Conservation (phyloP, 2,888 invertebrate genomes). For the Xylophagus ater region DNA sequence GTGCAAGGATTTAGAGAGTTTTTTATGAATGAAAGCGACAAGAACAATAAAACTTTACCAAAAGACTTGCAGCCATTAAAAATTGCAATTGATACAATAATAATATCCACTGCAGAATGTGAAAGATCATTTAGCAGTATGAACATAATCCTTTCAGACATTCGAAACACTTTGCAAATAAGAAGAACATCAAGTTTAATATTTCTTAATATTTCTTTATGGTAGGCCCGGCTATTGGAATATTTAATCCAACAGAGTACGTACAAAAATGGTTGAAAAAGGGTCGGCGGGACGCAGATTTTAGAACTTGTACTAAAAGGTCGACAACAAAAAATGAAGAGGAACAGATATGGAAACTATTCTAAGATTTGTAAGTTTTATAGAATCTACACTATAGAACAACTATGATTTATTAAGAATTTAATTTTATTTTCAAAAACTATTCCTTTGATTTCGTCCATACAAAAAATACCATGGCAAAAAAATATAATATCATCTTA, state of each 20-base stretch:
- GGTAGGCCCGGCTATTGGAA: background rate
- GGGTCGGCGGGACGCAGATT: background rate
- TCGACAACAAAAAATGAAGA: background rate
- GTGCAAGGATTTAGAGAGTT: background rate
- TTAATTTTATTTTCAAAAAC: background rate
- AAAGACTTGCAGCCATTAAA: background rate
- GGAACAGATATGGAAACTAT: slow-evolving; percentile 3
- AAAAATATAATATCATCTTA: too few species aligned
- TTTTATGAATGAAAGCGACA: background rate
- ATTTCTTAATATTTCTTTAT: background rate
- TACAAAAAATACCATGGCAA: too few species aligned
- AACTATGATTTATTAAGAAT: background rate
- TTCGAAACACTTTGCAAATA: slow-evolving; percentile 2
- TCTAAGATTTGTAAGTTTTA: slow-evolving; percentile 1
- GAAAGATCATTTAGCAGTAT: slow-evolving; percentile 1
- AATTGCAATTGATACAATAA: background rate
- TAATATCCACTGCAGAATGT: slow-evolving; percentile 1
- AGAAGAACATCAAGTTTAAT: slow-evolving; percentile 1
- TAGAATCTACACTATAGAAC: background rate
- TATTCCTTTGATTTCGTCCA: too few species aligned
- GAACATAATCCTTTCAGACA: background rate
- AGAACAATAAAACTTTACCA: background rate
- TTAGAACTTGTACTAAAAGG: background rate
- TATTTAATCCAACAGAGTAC: background rate
- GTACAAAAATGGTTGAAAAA: background rate